These are phyloP conservation scores for Procambarus virginalis DNA, from an alignment of 1,140 invertebrate species.

Conservation along the genomic window DNA sequence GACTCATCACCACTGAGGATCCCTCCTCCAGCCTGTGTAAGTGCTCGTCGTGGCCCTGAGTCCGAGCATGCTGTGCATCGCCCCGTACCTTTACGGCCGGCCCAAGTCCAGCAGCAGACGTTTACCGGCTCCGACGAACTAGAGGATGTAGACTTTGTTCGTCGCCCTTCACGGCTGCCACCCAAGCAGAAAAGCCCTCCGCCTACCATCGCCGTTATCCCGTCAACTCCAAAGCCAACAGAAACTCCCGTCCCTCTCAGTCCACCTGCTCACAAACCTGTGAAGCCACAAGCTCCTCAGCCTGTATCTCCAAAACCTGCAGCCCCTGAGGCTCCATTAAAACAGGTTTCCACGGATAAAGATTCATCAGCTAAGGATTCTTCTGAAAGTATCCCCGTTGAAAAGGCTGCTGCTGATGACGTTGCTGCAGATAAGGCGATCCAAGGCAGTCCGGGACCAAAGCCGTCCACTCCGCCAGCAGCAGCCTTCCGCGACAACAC, in stretches of 20 bases:
- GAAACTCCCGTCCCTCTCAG: slow-evolving; percentile 15
- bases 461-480: slow-evolving; percentile 50
- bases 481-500: slow-evolving; percentile 41
- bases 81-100: neutral
- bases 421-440: neutral
- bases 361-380: neutral
- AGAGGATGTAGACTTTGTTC: slow-evolving; percentile 47
- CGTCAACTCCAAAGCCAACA: slow-evolving; percentile 53
- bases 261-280: neutral
- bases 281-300: neutral
- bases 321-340: neutral
- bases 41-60: slow-evolving; percentile 10
- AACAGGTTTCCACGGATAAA: slow-evolving; percentile 1
- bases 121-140: slow-evolving; percentile 29
- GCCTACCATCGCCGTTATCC: slow-evolving; percentile 59
- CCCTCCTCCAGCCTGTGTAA: slow-evolving; percentile 3
- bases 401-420: slow-evolving; percentile 9
- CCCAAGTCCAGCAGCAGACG: slow-evolving; percentile 31
- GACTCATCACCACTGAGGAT: neutral
- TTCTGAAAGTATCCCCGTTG: neutral
- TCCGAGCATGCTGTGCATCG: slow-evolving; percentile 15
- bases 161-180: slow-evolving; percentile 33
- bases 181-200: neutral
- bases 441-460: slow-evolving; percentile 1
- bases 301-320: neutral